phyloP scores from a whole-genome alignment of 2,888 invertebrate species.

The Campoplex nolae region DNA sequence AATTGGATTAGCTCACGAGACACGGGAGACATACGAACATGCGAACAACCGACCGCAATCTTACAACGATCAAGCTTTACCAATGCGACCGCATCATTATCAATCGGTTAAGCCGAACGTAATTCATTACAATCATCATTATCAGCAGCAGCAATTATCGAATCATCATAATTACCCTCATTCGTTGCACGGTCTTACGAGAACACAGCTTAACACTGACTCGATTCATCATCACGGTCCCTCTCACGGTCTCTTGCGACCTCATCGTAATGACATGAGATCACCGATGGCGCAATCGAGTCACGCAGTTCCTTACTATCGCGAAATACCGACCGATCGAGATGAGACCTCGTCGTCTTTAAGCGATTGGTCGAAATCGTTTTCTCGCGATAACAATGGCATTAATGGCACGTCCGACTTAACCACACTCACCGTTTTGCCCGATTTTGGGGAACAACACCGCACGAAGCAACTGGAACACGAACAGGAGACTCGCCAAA shows the following conservation, averaged over 20 bases:
- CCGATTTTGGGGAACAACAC: constrained; percentile 64
- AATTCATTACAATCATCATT: constrained; percentile 67
- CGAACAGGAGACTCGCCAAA: constrained; percentile 73
- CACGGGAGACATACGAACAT: constrained; percentile 56
- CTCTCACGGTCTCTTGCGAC: constrained; percentile 49
- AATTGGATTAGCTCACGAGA: constrained; percentile 44
- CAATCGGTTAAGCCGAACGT: constrained; percentile 50
- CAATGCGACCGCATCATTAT: constrained; percentile 55
- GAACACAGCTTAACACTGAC: constrained; percentile 33
- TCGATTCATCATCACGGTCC: constrained; percentile 24
- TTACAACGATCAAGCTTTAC: constrained; percentile 56
- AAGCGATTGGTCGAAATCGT: constrained; percentile 34
- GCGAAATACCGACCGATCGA: constrained; percentile 40
- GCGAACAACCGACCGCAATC: constrained; percentile 34
- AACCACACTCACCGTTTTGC: background rate
- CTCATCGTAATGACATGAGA: constrained; percentile 50
- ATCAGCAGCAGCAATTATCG: constrained; percentile 70
- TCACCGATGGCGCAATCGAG: constrained; percentile 46
- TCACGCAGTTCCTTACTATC: constrained; percentile 37
- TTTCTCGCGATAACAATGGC: constrained; percentile 17
- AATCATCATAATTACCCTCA: constrained; percentile 48
- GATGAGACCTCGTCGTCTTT: background rate
- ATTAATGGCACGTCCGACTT: constrained; percentile 32
- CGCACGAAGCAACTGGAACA: constrained; percentile 69
- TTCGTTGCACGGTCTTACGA: constrained; percentile 37